Conservation (phyloP, 2,113 vertebrate species). For the Engraulis encrasicolus region DNA sequence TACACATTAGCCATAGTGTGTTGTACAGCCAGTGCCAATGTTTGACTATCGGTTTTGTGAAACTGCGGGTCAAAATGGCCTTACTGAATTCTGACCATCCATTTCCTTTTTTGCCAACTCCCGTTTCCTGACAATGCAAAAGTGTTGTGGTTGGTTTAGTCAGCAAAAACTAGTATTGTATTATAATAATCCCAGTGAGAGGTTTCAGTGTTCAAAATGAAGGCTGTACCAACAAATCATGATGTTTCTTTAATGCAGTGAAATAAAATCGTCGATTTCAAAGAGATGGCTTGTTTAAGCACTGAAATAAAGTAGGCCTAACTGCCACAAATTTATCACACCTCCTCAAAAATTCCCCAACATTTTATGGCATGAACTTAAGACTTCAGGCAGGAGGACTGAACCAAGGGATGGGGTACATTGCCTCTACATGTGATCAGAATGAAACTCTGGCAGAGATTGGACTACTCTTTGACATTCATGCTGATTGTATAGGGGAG, state of each 20-base stretch:
- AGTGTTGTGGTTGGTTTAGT: neutral
- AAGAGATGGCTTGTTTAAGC: neutral
- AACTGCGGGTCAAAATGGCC: neutral
- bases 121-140: neutral
- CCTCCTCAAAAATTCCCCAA: neutral
- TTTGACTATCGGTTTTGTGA: neutral
- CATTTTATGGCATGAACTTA: neutral
- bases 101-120: neutral
- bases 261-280: neutral
- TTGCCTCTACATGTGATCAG: neutral
- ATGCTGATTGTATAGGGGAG: neutral
- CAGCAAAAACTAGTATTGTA: neutral
- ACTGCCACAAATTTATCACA: neutral
- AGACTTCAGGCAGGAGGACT: neutral
- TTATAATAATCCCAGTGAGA: neutral
- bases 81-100: neutral
- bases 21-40: neutral
- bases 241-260: neutral
- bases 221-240: neutral
- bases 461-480: neutral
- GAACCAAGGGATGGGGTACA: neutral
- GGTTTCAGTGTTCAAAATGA: neutral
- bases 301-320: neutral
- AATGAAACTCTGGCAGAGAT: neutral
- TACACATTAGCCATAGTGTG: neutral